phyloP scores from a whole-genome alignment of 2,113 vertebrate species.

The Dipodomys ordii region DNA sequence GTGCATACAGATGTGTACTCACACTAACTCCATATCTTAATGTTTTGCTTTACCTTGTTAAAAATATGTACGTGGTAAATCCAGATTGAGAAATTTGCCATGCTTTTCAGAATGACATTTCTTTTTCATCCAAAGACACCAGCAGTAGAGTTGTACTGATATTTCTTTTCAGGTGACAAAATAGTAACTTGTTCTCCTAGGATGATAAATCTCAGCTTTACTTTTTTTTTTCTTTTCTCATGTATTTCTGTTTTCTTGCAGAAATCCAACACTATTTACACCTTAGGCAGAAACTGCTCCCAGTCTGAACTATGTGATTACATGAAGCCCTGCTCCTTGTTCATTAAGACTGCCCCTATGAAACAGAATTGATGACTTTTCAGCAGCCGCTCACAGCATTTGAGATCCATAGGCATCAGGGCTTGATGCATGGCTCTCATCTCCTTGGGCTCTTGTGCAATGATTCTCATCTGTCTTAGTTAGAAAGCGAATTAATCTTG shows the following conservation, averaged over 20 bases:
- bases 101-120: not conserved
- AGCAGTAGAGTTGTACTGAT: not conserved
- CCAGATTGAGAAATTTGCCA: not conserved
- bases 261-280: conserved; percentile 31
- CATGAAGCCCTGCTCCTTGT: not conserved
- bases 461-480: conserved; percentile 81
- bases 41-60: not conserved
- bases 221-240: not conserved
- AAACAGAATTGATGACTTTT: conserved; percentile 74
- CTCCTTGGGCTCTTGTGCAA: conserved; percentile 59
- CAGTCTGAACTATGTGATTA: conserved; percentile 27
- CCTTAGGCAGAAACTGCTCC: conserved; percentile 31
- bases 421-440: conserved; percentile 79
- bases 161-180: conserved; percentile 45
- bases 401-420: conserved; percentile 68
- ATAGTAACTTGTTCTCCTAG: not conserved
- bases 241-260: not conserved
- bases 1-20: not conserved
- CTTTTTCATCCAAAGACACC: conserved; percentile 33
- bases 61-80: not conserved
- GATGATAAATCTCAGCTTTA: conserved; percentile 13
- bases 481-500: conserved; percentile 80
- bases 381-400: conserved; percentile 49
- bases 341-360: conserved; percentile 62
- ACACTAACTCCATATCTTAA: not conserved